phyloP scores from a whole-genome alignment of 92 coral and sea anemone genomes.

The Desmophyllum pertusum region DNA sequence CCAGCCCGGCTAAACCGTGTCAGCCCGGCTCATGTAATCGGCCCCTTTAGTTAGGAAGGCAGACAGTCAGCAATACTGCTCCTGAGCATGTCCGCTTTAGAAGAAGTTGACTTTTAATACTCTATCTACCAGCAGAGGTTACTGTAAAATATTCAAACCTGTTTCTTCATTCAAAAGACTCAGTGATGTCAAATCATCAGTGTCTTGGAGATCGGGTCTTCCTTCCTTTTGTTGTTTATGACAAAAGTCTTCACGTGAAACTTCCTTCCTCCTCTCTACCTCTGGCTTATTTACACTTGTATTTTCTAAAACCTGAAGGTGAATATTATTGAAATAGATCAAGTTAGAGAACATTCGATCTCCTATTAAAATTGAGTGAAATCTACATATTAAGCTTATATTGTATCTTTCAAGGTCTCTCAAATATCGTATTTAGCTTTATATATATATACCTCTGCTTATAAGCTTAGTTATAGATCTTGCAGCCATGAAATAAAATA shows the following conservation, averaged over 20 bases:
- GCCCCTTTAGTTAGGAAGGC: no score
- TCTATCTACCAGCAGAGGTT: not conserved
- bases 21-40: no score
- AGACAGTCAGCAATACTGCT: not conserved
- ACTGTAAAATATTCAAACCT: slow-evolving; percentile 69
- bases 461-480: not conserved
- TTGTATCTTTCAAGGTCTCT: not conserved
- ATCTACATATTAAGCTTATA: no score
- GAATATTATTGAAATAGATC: no score
- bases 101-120: not conserved
- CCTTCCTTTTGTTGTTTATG: slow-evolving; percentile 12
- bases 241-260: not conserved
- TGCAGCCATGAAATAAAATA: not conserved
- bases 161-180: slow-evolving; percentile 77
- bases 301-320: slow-evolving; percentile 39
- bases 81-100: not conserved
- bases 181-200: slow-evolving; percentile 70
- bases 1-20: no score
- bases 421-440: no score
- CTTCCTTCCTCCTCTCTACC: not conserved
- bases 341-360: not conserved
- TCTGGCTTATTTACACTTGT: slow-evolving; percentile 3
- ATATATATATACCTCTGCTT: no score
- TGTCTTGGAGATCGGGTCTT: slow-evolving; percentile 10
- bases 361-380: no score